Conservation (phyloP, 2,113 vertebrate genomes). For the Heliornis fulica region DNA sequence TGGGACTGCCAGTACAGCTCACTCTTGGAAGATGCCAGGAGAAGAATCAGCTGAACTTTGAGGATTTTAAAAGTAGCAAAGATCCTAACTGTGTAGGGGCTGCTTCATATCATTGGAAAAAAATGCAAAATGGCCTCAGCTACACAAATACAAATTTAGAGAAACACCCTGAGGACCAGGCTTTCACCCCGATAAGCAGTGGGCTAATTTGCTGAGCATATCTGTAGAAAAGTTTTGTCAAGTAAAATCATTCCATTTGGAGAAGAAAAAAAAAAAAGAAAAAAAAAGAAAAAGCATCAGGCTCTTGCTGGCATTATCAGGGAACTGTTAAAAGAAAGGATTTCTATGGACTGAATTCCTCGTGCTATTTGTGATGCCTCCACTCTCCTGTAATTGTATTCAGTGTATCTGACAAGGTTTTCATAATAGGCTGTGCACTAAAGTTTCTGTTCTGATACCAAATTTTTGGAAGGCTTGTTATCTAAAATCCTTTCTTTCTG, state of each 20-base stretch:
- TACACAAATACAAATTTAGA: background rate
- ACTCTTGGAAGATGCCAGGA: fast-evolving
- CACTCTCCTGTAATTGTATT: background rate
- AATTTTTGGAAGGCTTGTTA: constrained; percentile 21
- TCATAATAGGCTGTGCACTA: background rate
- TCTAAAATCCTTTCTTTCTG: constrained; percentile 20
- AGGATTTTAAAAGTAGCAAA: background rate
- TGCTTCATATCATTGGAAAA: background rate
- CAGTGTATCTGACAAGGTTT: background rate
- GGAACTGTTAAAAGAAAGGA: background rate
- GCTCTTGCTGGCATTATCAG: background rate
- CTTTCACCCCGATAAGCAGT: background rate
- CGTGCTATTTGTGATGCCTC: background rate
- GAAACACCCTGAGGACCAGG: background rate
- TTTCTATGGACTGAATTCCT: background rate
- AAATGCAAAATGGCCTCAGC: background rate
- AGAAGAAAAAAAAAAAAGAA: background rate
- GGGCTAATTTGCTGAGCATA: background rate
- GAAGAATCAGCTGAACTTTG: fast-evolving
- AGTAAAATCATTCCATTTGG: background rate
- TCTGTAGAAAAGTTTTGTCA: background rate
- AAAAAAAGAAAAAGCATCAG: background rate
- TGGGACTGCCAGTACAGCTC: background rate
- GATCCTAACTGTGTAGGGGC: background rate
- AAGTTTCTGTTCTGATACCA: constrained; percentile 8